Percentiles rank a stretch among this genome's conserved stretches.
These are phyloP conservation scores for Atractosteus spatula DNA, from an alignment of 2,113 vertebrate species.

Conservation along the genomic window DNA sequence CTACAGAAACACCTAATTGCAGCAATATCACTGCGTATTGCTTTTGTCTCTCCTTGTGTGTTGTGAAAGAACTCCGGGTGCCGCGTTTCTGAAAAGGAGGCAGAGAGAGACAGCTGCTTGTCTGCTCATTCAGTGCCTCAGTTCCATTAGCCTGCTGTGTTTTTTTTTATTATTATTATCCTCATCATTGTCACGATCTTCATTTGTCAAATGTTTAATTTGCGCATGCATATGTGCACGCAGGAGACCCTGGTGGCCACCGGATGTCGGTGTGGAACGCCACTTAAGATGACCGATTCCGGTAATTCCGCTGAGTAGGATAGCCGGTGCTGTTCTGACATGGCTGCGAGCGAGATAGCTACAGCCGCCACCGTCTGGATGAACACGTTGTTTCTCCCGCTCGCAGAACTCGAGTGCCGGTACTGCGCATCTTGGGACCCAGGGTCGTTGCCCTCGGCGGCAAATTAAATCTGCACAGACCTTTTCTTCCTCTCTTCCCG, in stretches of 20 bases:
- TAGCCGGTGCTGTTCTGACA: slow-evolving; percentile 47
- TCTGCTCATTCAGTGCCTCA: slow-evolving; percentile 53
- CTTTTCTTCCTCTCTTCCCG: slow-evolving; percentile 23
- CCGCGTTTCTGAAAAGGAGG: slow-evolving; percentile 35
- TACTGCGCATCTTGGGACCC: slow-evolving; percentile 38
- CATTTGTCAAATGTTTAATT: slow-evolving; percentile 36
- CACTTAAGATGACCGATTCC: slow-evolving; percentile 44
- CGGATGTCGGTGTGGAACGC: slow-evolving; percentile 15
- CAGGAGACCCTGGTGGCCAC: slow-evolving; percentile 30
- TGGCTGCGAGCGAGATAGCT: slow-evolving; percentile 33
- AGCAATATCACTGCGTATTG: not conserved
- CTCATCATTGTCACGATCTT: slow-evolving; percentile 7
- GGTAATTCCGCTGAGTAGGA: slow-evolving; percentile 46
- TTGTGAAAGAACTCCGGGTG: slow-evolving; percentile 46
- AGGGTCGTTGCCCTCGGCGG: slow-evolving; percentile 50
- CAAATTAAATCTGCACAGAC: slow-evolving; percentile 51
- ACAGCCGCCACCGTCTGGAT: slow-evolving; percentile 30
- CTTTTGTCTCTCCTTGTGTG: not conserved
- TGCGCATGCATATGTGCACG: slow-evolving; percentile 19
- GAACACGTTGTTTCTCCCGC: slow-evolving; percentile 40
- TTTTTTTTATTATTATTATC: slow-evolving; percentile 33
- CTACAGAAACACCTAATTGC: not conserved
- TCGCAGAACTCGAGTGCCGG: slow-evolving; percentile 43
- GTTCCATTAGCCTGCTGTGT: slow-evolving; percentile 47
- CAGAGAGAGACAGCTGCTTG: slow-evolving; percentile 43